These are phyloP conservation scores for Propsilocerus akamusi DNA, from an alignment of 1,140 invertebrate species.

Conservation along the genomic window DNA sequence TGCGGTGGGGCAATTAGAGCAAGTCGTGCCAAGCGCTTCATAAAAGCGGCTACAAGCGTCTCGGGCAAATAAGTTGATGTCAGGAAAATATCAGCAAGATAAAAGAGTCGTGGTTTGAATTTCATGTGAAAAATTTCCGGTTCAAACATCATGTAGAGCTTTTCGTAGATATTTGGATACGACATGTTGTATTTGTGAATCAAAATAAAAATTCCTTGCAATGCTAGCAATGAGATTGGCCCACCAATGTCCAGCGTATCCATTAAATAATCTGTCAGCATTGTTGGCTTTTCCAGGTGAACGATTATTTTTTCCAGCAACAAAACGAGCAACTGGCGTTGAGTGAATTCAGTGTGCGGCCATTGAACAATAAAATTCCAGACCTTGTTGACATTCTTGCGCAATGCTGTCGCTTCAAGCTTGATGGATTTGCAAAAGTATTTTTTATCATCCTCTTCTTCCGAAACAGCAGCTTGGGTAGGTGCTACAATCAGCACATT, in stretches of 20 bases:
- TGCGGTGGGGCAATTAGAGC: constrained; percentile 62
- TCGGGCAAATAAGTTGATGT: constrained; percentile 85
- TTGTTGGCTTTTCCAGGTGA: constrained; percentile 59
- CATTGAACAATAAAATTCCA: constrained; percentile 54
- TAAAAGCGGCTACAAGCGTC: constrained; percentile 80
- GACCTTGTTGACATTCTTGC: constrained; percentile 37
- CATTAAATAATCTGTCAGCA: constrained; percentile 84
- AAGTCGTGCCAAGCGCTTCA: constrained; percentile 70
- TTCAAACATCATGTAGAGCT: constrained; percentile 83
- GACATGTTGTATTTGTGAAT: constrained; percentile 86
- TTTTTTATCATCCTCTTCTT: constrained; percentile 20
- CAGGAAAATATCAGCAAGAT: constrained; percentile 76
- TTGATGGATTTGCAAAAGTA: constrained; percentile 23
- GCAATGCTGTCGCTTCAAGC: constrained; percentile 23
- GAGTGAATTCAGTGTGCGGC: constrained; percentile 41
- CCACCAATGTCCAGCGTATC: constrained; percentile 75
- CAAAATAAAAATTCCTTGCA: constrained; percentile 84
- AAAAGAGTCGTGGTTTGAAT: constrained; percentile 71
- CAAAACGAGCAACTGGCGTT: constrained; percentile 60
- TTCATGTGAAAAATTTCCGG: constrained; percentile 79
- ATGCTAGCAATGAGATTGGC: constrained; percentile 64
- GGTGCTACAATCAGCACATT: constrained; percentile 33
- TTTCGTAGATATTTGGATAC: constrained; percentile 88
- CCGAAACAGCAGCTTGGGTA: constrained; percentile 12
- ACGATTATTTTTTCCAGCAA: constrained; percentile 67